Conservation (phyloP, 2,888 invertebrate genomes). For the Adelognathus sp. region DNA sequence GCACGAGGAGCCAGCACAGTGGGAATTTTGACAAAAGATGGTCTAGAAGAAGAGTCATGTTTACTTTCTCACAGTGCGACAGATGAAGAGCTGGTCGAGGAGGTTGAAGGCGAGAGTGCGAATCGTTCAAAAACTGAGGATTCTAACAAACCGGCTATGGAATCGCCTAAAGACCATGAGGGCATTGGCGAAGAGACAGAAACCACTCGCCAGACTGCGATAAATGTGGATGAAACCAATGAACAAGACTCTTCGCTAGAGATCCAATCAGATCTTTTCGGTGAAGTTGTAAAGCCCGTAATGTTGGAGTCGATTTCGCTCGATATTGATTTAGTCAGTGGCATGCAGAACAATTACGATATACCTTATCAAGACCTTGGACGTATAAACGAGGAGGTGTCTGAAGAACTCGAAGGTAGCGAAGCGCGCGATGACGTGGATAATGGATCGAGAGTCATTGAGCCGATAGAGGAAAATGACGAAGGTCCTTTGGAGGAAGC, state of each 20-base stretch:
- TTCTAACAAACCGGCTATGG: background rate
- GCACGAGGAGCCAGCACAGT: conserved; percentile 52
- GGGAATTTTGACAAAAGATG: conserved; percentile 56
- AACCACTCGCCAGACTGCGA: background rate
- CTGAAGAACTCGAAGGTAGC: conserved; percentile 65
- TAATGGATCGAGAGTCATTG: background rate
- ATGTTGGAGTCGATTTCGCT: conserved; percentile 8
- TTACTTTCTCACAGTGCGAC: background rate
- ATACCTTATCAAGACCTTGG: conserved; percentile 71
- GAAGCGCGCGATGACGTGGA: background rate
- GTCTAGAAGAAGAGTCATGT: conserved; percentile 7
- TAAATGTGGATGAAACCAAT: background rate
- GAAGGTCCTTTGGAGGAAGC: conserved; percentile 51
- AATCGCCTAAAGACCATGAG: background rate
- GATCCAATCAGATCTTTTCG: conserved; percentile 61
- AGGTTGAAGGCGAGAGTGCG: background rate
- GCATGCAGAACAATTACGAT: conserved; percentile 62
- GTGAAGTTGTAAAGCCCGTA: conserved; percentile 65
- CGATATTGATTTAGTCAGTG: conserved; percentile 64
- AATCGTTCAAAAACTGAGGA: background rate
- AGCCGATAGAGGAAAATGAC: conserved; percentile 28
- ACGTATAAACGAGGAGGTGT: conserved; percentile 71
- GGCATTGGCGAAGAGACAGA: background rate
- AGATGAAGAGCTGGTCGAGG: background rate
- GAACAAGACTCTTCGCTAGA: conserved; percentile 20